Evolutionary conservation across 2,113 vertebrate species (phyloP).

Genomic region (Thermophis baileyi): DNA sequence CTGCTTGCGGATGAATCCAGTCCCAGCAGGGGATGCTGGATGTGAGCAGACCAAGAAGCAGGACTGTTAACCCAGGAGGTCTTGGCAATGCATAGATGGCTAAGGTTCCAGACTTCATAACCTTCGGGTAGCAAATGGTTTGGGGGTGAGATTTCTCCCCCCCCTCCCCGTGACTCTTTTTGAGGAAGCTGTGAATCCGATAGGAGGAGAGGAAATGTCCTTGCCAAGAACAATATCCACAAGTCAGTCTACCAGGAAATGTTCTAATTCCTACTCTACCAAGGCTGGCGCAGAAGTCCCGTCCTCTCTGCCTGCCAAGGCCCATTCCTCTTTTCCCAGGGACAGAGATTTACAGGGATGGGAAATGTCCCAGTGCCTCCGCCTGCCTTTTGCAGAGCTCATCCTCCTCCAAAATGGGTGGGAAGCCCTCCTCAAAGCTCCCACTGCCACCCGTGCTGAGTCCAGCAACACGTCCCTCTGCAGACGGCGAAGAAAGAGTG

Average conservation of each 20-base stretch:
- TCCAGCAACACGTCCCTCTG: neutral
- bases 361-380: slow-evolving; percentile 47
- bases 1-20: neutral
- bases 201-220: slow-evolving; percentile 16
- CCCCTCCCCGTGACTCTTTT: neutral
- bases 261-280: slow-evolving; percentile 49
- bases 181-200: slow-evolving; percentile 43
- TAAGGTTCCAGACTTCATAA: neutral
- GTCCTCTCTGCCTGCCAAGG: slow-evolving; percentile 37
- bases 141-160: neutral
- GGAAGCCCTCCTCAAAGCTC: neutral
- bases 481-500: neutral
- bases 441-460: rapidly evolving
- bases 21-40: neutral
- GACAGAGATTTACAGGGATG: slow-evolving; percentile 25
- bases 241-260: neutral
- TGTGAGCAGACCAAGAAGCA: neutral
- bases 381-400: neutral
- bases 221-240: slow-evolving; percentile 7
- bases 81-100: rapidly evolving
- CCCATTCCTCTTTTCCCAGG: slow-evolving; percentile 27
- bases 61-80: too few relatives aligned
- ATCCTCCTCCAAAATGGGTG: rapidly evolving
- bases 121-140: slow-evolving; percentile 37
- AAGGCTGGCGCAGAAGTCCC: slow-evolving; percentile 35